Base-by-base conservation (phyloP, 2,888 invertebrate genomes). In the Zaprionus obscuricornis region DNA sequence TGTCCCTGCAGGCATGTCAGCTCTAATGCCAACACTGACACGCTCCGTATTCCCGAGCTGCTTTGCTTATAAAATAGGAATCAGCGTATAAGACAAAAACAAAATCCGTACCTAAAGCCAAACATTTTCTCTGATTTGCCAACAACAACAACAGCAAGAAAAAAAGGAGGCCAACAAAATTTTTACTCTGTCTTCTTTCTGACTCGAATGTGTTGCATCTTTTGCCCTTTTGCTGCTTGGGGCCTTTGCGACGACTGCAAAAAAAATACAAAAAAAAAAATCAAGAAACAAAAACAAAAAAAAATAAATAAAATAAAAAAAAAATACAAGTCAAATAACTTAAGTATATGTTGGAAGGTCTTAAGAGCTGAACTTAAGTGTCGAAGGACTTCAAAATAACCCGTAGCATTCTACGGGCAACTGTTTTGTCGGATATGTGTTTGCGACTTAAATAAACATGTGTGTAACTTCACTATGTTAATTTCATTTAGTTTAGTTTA, bases 1-100 rank as follows among this genome's bases (percentile, higher is more conserved):
- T 81, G 69, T 81, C 84, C 87, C 84, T 73, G 52, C 73, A 85
- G 88, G 79, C 78, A 84, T 87, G 84, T 86, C 85, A 85, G 75
- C 82, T 78, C 79, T 84, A 85, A 86, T 84, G 76, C 82, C 79
- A 82, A 77, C 86, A 66, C 75, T 88, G 88, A 81, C 88, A 85
- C 86, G 84, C 81, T 83, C 55, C 50, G 22, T 51, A 65, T 59
- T 68, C 74, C 71, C 74, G 39, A 31, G 63, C 57, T 59, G 54
- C 52, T 59, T 37, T 55, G 47, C 49, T 62, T 66, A 60, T 60
- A 66, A 65, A 63, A 57, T 62, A 51, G 55, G 56, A 75, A 64
- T 64, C 83, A 66, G 47, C 64, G 64, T 60, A 63, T 46, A 64
- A 65, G 67, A 68, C 62, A 66, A 66, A 60, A 63, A 54, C 60